These are phyloP conservation scores for Sphaerophoria taeniata DNA, from an alignment of 2,888 invertebrate genomes.

Conservation along the genomic window DNA sequence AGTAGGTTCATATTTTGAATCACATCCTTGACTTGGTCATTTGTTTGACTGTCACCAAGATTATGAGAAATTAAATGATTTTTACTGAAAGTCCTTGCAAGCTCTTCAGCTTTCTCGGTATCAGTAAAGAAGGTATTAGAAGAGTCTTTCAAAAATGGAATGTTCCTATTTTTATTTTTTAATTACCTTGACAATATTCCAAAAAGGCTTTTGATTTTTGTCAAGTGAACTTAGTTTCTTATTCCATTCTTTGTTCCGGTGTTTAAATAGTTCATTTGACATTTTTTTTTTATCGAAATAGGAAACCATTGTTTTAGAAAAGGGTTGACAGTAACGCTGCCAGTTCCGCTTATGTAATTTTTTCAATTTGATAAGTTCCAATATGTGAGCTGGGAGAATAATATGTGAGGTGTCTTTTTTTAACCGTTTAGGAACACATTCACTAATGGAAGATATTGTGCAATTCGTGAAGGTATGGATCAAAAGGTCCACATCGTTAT, in stretches of 20 bases:
- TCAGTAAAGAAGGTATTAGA: not conserved
- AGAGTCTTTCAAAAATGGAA: not conserved
- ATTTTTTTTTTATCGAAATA: too few relatives aligned
- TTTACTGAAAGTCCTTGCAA: too few relatives aligned
- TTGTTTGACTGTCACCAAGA: too few relatives aligned
- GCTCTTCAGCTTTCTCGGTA: not conserved
- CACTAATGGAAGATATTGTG: not conserved
- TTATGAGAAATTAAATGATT: too few relatives aligned
- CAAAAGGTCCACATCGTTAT: constrained; percentile 2
- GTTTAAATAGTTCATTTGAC: too few relatives aligned
- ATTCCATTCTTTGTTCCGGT: constrained; percentile 14
- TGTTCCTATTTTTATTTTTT: constrained; percentile 6
- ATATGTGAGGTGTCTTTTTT: not conserved
- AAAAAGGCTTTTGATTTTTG: too few relatives aligned
- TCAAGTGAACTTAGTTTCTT: too few relatives aligned
- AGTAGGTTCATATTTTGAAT: not conserved
- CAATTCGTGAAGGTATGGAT: not conserved
- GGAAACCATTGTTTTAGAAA: too few relatives aligned
- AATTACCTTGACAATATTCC: not conserved
- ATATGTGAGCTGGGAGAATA: not conserved
- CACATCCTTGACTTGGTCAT: too few relatives aligned
- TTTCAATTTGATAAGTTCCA: constrained; percentile 2
- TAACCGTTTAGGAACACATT: not conserved
- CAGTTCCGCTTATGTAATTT: constrained; percentile 11
- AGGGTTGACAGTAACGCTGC: constrained; percentile 16